phyloP scores from a whole-genome alignment of 1,140 invertebrate species.

The Calliphora vicina region DNA sequence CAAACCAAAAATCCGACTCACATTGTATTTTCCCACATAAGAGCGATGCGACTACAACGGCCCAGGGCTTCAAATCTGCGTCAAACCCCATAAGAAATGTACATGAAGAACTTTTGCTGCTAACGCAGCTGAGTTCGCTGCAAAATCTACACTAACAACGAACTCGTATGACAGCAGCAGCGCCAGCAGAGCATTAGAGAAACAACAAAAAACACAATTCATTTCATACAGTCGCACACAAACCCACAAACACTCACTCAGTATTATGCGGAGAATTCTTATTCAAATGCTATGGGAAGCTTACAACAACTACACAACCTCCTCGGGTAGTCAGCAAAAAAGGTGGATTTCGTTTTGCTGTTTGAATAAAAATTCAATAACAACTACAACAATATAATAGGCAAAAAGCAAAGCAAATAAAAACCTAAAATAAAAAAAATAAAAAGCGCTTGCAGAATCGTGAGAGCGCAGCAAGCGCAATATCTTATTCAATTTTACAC shows the following conservation, averaged over 20 bases:
- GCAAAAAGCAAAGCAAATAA: conserved; percentile 27
- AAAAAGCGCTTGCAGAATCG: neutral
- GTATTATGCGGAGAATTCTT: neutral
- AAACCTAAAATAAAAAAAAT: conserved; percentile 9
- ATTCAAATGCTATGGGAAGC: neutral
- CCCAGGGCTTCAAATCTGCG: too few relatives aligned
- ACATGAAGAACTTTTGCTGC: too few relatives aligned
- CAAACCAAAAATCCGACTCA: too few relatives aligned
- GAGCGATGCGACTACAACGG: too few relatives aligned
- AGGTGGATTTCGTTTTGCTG: neutral
- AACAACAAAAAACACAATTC: neutral
- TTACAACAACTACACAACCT: neutral
- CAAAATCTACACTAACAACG: neutral
- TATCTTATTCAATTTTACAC: neutral
- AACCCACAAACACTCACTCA: neutral
- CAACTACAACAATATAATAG: too few relatives aligned
- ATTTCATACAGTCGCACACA: neutral
- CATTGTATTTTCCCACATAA: too few relatives aligned
- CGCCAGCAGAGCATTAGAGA: neutral
- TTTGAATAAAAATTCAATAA: neutral
- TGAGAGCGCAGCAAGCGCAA: conserved; percentile 6
- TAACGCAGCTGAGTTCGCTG: too few relatives aligned
- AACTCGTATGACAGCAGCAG: neutral
- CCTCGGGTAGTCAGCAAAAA: neutral
- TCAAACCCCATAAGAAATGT: too few relatives aligned